Base-by-base conservation (phyloP, 2,113 vertebrate species). In the Picathartes gymnocephalus region DNA sequence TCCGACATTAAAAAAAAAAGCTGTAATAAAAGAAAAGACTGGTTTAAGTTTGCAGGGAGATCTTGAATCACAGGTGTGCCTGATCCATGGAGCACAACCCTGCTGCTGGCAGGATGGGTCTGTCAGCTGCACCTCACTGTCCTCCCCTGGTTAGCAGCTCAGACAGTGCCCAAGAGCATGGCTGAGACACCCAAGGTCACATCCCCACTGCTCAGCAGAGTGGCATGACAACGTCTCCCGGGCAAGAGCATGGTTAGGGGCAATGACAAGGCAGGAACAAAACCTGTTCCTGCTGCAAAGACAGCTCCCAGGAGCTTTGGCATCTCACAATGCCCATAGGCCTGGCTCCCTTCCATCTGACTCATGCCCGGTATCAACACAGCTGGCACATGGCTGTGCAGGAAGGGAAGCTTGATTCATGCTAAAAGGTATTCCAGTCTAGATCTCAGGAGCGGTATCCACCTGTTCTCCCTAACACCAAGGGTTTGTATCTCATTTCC, bases 141-240 rank as follows among this genome's bases (percentile, higher is more conserved):
- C 50, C 20, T 51, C 22, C 20, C 17, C 54, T 13, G 18, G 19
- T 15, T 30, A 10, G 50, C 5, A 54, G 42, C 44, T 72, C 45
- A 15, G 8, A 58, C 5, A 1, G 11, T 8, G 39, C 57, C 53
- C 4, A 2, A n/a, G 7, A 42, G 19, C 81, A 24, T 0, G 8
- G 42, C 73, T 4, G 1, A 72, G 61, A 66, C 0, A 5, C 6
- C 22, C 10, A 4, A 56, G 61, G 28, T 27, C 70, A 48, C 66
- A 57, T 48, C n/a, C 45, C 31, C 79, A 21, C 44, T 0, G 0
- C 28, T 30, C 54, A 33, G 40, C 20, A 53, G 66, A 80, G 42
- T 4, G 35, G 16, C 7, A 11, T 3, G 11, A 3, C 53, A 23
- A 11, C 81, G 31, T 44, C 58, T 65, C 22, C 54, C 5, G 7